Percentiles rank a stretch among this genome's conserved stretches.
Evolutionary conservation across 2,113 vertebrate genomes (phyloP).

Genomic region (Oryzias celebensis): DNA sequence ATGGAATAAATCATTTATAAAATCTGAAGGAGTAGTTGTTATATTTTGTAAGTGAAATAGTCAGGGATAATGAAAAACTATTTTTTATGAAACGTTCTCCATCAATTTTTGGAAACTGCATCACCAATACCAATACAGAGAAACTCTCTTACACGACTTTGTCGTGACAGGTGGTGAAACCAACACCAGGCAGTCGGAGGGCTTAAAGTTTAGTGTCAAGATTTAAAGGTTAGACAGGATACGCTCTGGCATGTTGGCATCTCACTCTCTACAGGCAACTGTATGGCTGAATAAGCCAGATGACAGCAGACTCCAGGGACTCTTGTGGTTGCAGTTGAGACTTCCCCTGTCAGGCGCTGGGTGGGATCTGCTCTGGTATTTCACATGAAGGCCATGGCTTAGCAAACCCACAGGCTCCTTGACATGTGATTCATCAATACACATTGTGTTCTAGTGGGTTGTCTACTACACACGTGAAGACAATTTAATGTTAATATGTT

Average conservation of each 20-base stretch:
- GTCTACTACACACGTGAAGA: slow-evolving; percentile 3
- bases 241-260: slow-evolving; percentile 56
- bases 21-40: too few species aligned
- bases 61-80: too few species aligned
- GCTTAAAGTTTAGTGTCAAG: slow-evolving; percentile 34
- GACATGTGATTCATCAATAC: slow-evolving; percentile 24
- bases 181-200: slow-evolving; percentile 10
- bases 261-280: slow-evolving; percentile 52
- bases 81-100: background rate
- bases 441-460: slow-evolving; percentile 15
- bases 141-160: background rate
- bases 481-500: slow-evolving; percentile 5
- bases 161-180: slow-evolving; percentile 20
- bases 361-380: slow-evolving; percentile 67
- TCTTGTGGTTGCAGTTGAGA: slow-evolving; percentile 29
- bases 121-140: background rate
- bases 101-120: background rate
- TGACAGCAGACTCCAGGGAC: slow-evolving; percentile 54
- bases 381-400: slow-evolving; percentile 58
- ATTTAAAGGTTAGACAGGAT: slow-evolving; percentile 73
- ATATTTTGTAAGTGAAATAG: too few species aligned
- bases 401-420: slow-evolving; percentile 28
- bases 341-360: slow-evolving; percentile 48
- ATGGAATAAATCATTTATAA: too few species aligned
- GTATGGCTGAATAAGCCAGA: slow-evolving; percentile 29